These are phyloP conservation scores for Eclectus roratus DNA, from an alignment of 2,113 vertebrate genomes.

Conservation along the genomic window DNA sequence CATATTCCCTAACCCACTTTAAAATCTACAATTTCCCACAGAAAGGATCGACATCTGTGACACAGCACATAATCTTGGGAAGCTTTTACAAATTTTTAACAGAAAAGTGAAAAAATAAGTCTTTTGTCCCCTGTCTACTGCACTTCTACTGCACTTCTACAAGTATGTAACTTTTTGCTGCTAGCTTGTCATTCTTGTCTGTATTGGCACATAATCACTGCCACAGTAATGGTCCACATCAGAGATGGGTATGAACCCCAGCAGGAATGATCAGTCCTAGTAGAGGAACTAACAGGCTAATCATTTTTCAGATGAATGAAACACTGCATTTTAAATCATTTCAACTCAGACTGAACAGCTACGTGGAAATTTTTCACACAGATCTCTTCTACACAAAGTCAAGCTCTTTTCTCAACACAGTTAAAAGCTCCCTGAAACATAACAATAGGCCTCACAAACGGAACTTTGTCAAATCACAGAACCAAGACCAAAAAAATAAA, in stretches of 20 bases:
- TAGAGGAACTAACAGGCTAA: not conserved
- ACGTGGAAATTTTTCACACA: not conserved
- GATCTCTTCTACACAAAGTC: not conserved
- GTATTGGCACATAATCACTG: not conserved
- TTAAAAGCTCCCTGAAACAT: not conserved
- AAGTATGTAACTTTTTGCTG: not conserved
- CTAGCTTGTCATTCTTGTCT: not conserved
- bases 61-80: not conserved
- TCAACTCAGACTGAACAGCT: not conserved
- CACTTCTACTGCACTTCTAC: not conserved
- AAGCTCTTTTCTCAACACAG: not conserved
- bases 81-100: not conserved
- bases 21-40: not conserved
- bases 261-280: rapidly evolving
- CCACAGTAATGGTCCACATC: not conserved
- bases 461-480: not conserved
- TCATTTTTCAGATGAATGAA: not conserved
- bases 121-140: not conserved
- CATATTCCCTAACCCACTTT: not conserved
- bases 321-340: not conserved
- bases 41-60: not conserved
- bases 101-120: not conserved
- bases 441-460: not conserved
- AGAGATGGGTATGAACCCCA: not conserved
- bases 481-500: not conserved